Evolutionary conservation across 2,797 vertebrate species (phyloP).

Genomic region (Pristis pectinata): DNA sequence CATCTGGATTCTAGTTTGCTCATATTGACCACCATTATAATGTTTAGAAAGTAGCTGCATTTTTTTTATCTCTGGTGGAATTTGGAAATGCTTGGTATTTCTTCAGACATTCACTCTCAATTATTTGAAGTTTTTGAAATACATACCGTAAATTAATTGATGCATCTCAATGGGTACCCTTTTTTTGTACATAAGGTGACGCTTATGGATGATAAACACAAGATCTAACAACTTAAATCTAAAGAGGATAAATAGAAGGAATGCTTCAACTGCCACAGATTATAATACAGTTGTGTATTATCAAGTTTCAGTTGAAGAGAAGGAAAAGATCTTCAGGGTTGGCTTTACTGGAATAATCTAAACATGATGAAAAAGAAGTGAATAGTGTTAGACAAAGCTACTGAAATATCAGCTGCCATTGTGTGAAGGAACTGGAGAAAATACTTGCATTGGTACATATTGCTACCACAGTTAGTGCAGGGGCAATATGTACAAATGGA

Average conservation of each 20-base stretch:
- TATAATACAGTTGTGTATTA: not conserved
- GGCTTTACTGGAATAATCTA: not conserved
- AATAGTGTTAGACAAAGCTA: not conserved
- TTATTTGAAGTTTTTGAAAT: constrained; percentile 16
- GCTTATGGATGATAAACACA: not conserved
- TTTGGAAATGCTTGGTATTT: not conserved
- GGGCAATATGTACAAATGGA: not conserved
- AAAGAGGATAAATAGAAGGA: not conserved
- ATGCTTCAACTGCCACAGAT: not conserved
- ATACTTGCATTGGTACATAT: too few relatives aligned
- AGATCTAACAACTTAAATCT: not conserved
- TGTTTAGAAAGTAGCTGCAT: not conserved
- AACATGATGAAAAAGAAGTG: not conserved
- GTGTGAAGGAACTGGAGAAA: not conserved
- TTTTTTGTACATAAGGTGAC: not conserved
- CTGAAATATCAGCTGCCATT: not conserved
- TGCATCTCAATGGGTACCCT: not conserved
- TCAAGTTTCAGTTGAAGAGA: not conserved
- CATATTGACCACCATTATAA: not conserved
- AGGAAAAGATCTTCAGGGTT: not conserved
- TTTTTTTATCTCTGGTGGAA: not conserved
- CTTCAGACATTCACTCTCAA: not conserved
- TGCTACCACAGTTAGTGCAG: not conserved
- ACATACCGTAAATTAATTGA: not conserved
- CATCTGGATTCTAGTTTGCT: not conserved